A percentile compares a stretch with the other conserved stretches of the same genome.
These are phyloP conservation scores for Glareola pratincola DNA, from an alignment of 2,113 vertebrate species.

Conservation along the genomic window DNA sequence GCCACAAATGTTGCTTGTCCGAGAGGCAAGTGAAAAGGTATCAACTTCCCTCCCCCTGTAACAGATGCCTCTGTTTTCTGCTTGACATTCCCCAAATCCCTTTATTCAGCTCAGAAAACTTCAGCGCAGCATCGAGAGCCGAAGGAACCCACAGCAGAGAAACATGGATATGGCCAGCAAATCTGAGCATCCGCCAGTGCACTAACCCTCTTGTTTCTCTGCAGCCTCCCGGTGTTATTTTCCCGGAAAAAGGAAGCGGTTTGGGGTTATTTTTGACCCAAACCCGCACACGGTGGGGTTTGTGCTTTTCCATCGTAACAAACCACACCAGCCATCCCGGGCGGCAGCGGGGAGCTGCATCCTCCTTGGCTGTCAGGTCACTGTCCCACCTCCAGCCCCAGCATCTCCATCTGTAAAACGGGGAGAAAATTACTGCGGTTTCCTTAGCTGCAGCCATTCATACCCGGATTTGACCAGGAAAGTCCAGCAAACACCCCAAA, in stretches of 20 bases:
- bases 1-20: background rate
- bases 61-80: background rate
- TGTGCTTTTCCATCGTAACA: background rate
- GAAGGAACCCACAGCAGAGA: accelerated
- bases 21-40: background rate
- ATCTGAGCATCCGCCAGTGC: background rate
- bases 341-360: accelerated
- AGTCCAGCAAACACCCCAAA: background rate
- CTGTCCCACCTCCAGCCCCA: accelerated
- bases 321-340: accelerated
- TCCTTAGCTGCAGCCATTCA: background rate
- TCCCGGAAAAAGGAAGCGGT: background rate
- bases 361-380: background rate
- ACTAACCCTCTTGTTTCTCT: background rate
- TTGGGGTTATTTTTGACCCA: background rate
- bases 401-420: background rate
- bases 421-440: background rate
- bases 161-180: background rate
- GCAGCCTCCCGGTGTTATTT: background rate
- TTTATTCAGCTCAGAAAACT: background rate
- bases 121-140: background rate
- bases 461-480: accelerated
- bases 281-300: background rate
- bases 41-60: background rate
- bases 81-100: background rate